Percentiles rank a stretch among this genome's conserved stretches.
phyloP scores from a whole-genome alignment of 2,113 vertebrate genomes.

The Solea solea region DNA sequence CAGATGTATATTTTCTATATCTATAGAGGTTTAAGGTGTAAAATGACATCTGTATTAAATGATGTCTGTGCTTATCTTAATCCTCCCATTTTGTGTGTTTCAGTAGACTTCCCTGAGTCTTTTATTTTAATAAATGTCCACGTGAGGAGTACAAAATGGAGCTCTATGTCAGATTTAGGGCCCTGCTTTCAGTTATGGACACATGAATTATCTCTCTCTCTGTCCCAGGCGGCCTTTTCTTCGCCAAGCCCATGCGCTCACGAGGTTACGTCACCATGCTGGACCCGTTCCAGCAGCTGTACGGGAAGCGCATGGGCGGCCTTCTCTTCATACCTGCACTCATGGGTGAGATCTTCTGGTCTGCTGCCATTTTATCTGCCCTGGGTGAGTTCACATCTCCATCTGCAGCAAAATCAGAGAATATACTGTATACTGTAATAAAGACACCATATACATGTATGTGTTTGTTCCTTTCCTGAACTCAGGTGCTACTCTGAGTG shows the following conservation, averaged over 20 bases:
- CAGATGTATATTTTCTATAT: not conserved
- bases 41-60: not conserved
- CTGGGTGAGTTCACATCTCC: conserved; percentile 84
- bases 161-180: too few relatives aligned
- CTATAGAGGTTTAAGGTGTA: too few relatives aligned
- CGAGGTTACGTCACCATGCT: conserved; percentile 98
- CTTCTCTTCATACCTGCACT: conserved; percentile 97
- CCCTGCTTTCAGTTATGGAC: too few relatives aligned
- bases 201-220: conserved; percentile 1
- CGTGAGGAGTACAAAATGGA: too few relatives aligned
- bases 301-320: conserved; percentile 97
- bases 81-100: not conserved
- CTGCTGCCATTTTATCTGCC: conserved; percentile 95
- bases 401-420: not conserved
- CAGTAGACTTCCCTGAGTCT: too few relatives aligned
- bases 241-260: conserved; percentile 98
- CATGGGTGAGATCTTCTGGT: conserved; percentile 99
- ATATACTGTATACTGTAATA: too few relatives aligned
- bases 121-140: too few relatives aligned
- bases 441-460: too few relatives aligned
- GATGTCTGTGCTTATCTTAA: not conserved
- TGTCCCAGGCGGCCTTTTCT: conserved; percentile 92
- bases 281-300: conserved; percentile 97
- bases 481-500: conserved; percentile 94
- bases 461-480: not conserved